Evolutionary conservation across 2,797 vertebrate species (phyloP), one percentile per base, ranked within the genome.

Genomic region (Aeoliscus strigatus): DNA sequence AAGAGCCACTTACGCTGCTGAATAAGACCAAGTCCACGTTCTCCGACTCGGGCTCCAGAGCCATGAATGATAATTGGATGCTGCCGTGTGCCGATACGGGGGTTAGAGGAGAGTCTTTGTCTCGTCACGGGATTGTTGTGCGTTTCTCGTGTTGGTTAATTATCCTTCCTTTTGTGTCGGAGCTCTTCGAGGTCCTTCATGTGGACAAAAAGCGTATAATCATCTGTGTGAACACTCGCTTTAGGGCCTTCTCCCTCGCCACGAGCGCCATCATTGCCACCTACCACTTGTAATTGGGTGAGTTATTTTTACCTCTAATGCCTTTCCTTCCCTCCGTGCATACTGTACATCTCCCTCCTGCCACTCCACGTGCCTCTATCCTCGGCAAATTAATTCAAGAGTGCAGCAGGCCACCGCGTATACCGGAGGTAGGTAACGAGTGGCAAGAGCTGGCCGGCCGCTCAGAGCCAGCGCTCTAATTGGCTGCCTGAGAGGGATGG

Each of bases 401-500:
- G 77, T 77, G 66, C 78, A 73, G 50, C 39, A 72, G 79, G 78
- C 75, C 64, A 46, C 55, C 15, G 67, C 75, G 63, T 69, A 73
- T 65, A 80, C 74, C 62, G 79, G 73, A n/a, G n/a, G 50, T 54
- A 53, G 78, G 75, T 78, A 81, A 77, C 79, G 63, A 77, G 72
- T 71, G 66, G 66, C 18, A 51, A 68, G 61, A 75, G 65, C 56
- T 53, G 58, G 67, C 58, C 17, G 42, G 51, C 60, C 26, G 58
- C 69, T 62, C 72, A 79, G 76, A 70, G 63, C 70, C 64, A 21
- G 44, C 27, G 54, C 80, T 81, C 62, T 86, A 84, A 88, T 88
- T 87, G 82, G 84, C 79, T 80, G 66, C 70, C 75, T 64, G 68
- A 77, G 59, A 84, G 70, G 75, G 78, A 82, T 84, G 78, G 81